phyloP scores from a whole-genome alignment of 1,140 invertebrate species.

The Leucophenga varia region DNA sequence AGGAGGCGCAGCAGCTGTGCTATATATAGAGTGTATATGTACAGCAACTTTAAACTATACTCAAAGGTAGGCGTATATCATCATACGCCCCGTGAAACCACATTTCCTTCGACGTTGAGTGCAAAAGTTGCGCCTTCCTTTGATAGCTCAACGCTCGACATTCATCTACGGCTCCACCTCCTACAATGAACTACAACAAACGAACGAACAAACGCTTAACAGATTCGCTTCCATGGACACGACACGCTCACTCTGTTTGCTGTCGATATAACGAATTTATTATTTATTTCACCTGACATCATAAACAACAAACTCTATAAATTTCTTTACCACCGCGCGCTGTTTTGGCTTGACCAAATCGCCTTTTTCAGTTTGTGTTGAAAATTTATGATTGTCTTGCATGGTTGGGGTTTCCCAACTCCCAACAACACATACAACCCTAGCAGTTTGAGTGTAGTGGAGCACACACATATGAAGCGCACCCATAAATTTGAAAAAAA shows the following conservation, averaged over 20 bases:
- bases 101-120: slow-evolving; percentile 14
- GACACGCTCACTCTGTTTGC: slow-evolving; percentile 12
- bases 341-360: no score
- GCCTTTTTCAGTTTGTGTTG: background rate
- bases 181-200: no score
- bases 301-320: slow-evolving; percentile 51
- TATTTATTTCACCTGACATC: slow-evolving; percentile 57
- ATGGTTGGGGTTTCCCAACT: no score
- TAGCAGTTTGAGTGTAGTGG: no score
- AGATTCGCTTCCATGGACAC: no score
- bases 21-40: slow-evolving; percentile 19
- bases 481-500: no score
- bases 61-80: slow-evolving; percentile 47
- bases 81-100: slow-evolving; percentile 37
- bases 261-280: slow-evolving; percentile 54
- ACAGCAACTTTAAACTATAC: slow-evolving; percentile 26
- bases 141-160: slow-evolving; percentile 21
- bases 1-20: slow-evolving; percentile 27
- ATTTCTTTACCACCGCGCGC: slow-evolving; percentile 44
- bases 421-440: no score
- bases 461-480: no score
- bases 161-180: no score
- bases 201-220: no score
- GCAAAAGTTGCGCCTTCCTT: slow-evolving; percentile 20
- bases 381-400: slow-evolving; percentile 2